Conservation (phyloP, 2,113 vertebrate species). For the Neotoma lepida region DNA sequence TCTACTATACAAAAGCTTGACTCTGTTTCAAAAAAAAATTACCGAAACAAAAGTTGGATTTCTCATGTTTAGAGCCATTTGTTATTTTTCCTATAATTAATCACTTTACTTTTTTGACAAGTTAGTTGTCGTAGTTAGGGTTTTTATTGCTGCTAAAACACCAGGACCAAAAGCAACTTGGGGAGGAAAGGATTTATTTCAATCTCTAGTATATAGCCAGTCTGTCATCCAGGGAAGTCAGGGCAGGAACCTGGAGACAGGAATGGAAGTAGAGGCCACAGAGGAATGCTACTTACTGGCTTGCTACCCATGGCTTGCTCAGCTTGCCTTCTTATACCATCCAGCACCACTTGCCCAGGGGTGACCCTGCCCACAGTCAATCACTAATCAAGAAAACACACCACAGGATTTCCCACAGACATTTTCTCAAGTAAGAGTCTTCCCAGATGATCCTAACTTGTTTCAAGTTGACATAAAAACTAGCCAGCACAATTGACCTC, state of each 20-base stretch:
- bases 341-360: not conserved
- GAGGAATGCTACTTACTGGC: not conserved
- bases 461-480: not conserved
- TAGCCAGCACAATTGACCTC: not conserved
- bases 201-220: not conserved
- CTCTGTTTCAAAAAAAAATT: not conserved
- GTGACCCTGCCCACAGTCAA: not conserved
- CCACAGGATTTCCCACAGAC: not conserved
- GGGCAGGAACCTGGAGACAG: not conserved
- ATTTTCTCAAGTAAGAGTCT: not conserved
- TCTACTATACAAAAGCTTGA: not conserved
- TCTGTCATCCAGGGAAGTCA: not conserved
- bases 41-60: not conserved
- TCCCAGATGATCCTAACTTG: not conserved
- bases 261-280: no score
- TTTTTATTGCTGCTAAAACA: not conserved
- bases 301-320: not conserved
- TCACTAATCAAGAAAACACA: not conserved
- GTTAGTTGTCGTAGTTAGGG: not conserved
- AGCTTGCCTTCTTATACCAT: not conserved
- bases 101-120: conserved; percentile 22
- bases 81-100: not conserved
- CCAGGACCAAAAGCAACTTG: not conserved
- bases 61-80: not conserved
- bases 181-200: not conserved